Evolutionary conservation across 2,113 vertebrate genomes (phyloP), one percentile per base, ranked within the genome.

Genomic region (Rattus rattus): DNA sequence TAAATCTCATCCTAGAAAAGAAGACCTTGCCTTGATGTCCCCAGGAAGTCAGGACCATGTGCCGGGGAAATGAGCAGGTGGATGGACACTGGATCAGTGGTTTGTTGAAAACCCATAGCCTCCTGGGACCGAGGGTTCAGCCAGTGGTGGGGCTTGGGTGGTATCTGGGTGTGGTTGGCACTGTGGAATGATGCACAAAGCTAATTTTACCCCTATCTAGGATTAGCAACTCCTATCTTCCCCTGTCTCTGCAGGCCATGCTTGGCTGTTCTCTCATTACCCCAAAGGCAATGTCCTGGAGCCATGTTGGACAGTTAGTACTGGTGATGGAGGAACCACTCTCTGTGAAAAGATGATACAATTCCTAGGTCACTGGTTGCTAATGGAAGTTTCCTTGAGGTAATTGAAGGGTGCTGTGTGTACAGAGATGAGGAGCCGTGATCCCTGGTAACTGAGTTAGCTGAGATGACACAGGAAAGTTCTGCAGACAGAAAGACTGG

Each of bases 111-210:
- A 28, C 67, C 24, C 22, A 7, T 1, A 49, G 56, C 19, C 59
- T 72, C 47, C 6, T 0, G 54, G 72, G 33, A 49, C 7, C 4
- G 1, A 36, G 76, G 19, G 20, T 80, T 14, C 2, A 5, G 72
- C 19, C 39, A 77, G 5, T 28, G 6, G n/a, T 16, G 59, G 19
- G 8, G 2, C 24, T 43, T 1, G 2, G 36, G 61, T 2, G 0
- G 39, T 16, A 30, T 69, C 84, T 59, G 28, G 33, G 39, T n/a
- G 13, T 3, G 17, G 56, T 17, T 17, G 22, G 63, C 2, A 0
- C 52, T 7, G 10, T 14, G 6, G 5, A 26, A 9, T 3, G 5
- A 4, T 26, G 0, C 2, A 0, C 69, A 49, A 12, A 12, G 28
- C 80, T n/a, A 5, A 24, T 28, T 28, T 90, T 39, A 7, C 2